Evolutionary conservation across 1,140 invertebrate species (phyloP).

Genomic region (Sesamia nonagrioides): DNA sequence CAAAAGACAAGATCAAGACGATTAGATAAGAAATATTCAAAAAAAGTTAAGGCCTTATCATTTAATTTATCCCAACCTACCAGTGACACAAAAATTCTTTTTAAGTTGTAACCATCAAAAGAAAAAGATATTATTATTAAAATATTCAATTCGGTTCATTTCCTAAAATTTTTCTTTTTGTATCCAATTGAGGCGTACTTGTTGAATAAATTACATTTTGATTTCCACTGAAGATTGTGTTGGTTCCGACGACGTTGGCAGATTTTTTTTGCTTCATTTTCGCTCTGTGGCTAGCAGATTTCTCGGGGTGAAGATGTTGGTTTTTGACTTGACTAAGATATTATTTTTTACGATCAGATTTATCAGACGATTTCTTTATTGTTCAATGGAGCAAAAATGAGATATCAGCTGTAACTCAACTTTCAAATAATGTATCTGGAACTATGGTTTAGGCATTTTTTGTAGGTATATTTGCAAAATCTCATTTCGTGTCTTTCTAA

Average conservation of each 20-base stretch:
- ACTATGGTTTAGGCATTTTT: no score
- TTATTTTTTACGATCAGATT: no score
- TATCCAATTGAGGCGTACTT: slow-evolving; percentile 41
- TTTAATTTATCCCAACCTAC: not conserved
- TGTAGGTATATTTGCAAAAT: no score
- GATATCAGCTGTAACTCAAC: no score
- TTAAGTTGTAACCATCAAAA: slow-evolving; percentile 18
- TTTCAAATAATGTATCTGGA: no score
- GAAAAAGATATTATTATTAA: slow-evolving; percentile 35
- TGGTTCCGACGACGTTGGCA: not conserved
- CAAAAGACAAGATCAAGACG: no score
- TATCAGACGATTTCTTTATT: no score
- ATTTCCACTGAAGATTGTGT: slow-evolving; percentile 32
- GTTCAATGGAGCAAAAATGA: no score
- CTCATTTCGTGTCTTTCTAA: no score
- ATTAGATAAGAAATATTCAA: no score
- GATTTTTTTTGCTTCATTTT: slow-evolving; percentile 18
- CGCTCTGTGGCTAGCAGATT: slow-evolving; percentile 16
- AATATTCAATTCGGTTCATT: slow-evolving; percentile 46
- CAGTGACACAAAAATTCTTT: slow-evolving; percentile 10
- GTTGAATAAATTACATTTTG: slow-evolving; percentile 48
- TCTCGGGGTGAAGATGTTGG: not conserved
- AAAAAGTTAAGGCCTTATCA: not conserved
- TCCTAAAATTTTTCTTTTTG: slow-evolving; percentile 39
- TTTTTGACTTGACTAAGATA: not conserved